Conservation (phyloP, 1,140 invertebrate genomes). For the Eupristina koningsbergeri region DNA sequence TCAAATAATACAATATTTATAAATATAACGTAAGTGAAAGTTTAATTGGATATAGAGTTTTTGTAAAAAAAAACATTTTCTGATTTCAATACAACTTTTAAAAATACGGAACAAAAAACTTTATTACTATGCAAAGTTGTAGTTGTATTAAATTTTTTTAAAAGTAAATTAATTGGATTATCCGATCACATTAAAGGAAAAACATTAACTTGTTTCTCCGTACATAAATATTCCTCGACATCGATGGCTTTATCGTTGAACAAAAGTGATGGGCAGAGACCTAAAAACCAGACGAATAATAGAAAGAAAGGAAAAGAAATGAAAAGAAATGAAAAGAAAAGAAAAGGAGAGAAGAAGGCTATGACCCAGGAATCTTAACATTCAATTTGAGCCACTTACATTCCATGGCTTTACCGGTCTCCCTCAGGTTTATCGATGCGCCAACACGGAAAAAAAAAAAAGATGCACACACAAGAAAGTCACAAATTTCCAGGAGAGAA, state of each 20-base stretch:
- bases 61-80: no score
- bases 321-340: no score
- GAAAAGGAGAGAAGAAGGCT: neutral
- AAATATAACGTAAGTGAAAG: no score
- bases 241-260: neutral
- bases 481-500: neutral
- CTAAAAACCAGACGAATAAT: neutral
- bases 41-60: no score
- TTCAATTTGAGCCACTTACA: slow-evolving; percentile 47
- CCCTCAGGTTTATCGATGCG: neutral
- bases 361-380: slow-evolving; percentile 29
- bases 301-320: neutral
- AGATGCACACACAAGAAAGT: slow-evolving; percentile 2
- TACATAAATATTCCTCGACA: neutral
- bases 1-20: no score
- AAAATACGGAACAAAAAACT: no score
- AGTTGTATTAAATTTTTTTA: no score
- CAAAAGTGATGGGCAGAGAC: neutral
- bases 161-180: neutral
- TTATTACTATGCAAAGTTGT: no score
- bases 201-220: neutral
- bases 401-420: neutral
- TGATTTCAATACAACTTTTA: no score
- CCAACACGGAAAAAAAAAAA: neutral
- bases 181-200: neutral